Conservation (phyloP, 2,113 vertebrate species). For the Psilopogon haemacephalus region DNA sequence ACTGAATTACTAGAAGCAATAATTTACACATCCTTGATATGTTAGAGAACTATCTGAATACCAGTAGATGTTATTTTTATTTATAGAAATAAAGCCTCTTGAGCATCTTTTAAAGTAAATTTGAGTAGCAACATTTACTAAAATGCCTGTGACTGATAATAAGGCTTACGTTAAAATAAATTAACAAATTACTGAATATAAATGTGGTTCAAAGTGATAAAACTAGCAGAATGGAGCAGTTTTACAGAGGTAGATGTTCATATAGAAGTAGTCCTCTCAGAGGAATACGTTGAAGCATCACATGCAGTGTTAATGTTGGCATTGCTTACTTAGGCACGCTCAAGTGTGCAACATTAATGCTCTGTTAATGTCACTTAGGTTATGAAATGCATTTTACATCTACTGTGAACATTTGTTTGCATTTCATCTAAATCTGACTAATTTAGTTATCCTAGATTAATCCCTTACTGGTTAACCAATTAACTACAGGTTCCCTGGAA, state of each 20-base stretch:
- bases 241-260: not conserved
- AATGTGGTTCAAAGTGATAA: not conserved
- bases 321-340: not conserved
- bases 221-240: not conserved
- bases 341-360: not conserved
- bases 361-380: slow-evolving; percentile 16
- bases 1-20: not conserved
- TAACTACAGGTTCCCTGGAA: slow-evolving; percentile 57
- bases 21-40: not conserved
- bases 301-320: not conserved
- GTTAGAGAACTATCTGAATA: not conserved
- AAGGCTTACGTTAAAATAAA: not conserved
- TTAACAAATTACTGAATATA: not conserved
- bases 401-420: slow-evolving; percentile 35
- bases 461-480: slow-evolving; percentile 67
- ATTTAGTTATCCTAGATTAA: slow-evolving; percentile 67
- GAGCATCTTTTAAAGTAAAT: not conserved
- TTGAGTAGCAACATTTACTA: not conserved
- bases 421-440: slow-evolving; percentile 56
- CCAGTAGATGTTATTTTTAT: not conserved
- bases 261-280: not conserved
- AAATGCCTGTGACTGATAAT: not conserved
- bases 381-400: slow-evolving; percentile 26
- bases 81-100: not conserved
- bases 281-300: not conserved